Base-by-base conservation (phyloP, 2,797 vertebrate genomes). In the Hybognathus amarus region DNA sequence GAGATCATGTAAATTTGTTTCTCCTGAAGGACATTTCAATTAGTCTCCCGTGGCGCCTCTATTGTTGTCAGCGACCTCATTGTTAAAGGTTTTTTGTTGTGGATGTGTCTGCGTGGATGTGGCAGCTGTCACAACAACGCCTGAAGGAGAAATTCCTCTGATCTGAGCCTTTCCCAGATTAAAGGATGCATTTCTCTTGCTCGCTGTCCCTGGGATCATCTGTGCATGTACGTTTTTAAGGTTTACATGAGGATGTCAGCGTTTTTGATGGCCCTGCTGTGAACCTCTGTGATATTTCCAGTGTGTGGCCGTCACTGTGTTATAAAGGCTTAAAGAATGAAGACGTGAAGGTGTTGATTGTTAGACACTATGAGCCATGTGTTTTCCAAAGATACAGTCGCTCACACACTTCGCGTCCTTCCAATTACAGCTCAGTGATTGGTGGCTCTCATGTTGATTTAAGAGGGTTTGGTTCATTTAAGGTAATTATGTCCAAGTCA, bases 21-120 rank as follows among this genome's bases (percentile, higher is more conserved):
- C 40, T 36, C 36, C 70, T 84, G 70, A 45, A 20, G 78, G 87
- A 81, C 79, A 54, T 52, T 87, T 84, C 76, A 82, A 87, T 88
- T 88, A 80, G 40, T 69, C 50, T 50, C 79, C 64, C 64, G 36
- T 70, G 27, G 77, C 9, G 63, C 63, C 7, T 63, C 59, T 5
- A 63, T 71, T 74, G 27, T 69, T 80, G 78, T 56, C 79, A 76
- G 64, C 18, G 20, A 40, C 40, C 59, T 67, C 11, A 54, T 78
- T 71, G 42, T 77, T 77, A 78, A 54, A n/a, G 30, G 54, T 81
- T 82, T 82, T 66, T 24, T 71, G 22, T 50, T 77, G 22, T n/a
- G 18, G 42, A 42, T 81, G 80, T 30, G 17, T 38, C 40, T 30
- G 40, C 45, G 38, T 24, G 50, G 59, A 47, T 67, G 81, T 56